These are phyloP conservation scores for Eulemur rufifrons DNA, from an alignment of 2,113 vertebrate species.

Conservation along the genomic window DNA sequence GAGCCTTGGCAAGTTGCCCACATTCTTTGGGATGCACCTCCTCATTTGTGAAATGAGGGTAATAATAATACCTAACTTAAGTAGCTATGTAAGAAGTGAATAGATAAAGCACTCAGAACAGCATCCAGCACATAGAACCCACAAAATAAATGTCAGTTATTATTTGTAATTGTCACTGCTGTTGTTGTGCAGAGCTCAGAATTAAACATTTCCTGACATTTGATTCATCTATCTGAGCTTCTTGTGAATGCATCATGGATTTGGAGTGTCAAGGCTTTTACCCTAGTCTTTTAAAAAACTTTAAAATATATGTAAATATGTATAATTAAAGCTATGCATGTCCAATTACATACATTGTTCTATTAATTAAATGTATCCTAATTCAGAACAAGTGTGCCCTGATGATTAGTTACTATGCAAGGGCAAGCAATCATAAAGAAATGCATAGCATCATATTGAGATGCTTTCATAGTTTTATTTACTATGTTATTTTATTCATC, in stretches of 20 bases:
- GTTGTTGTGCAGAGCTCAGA: not conserved
- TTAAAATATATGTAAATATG: not conserved
- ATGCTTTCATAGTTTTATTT: not conserved
- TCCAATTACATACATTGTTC: not conserved
- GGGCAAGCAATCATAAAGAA: not conserved
- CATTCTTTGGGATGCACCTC: not conserved
- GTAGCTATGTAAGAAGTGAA: not conserved
- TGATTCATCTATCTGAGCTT: not conserved
- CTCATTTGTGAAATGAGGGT: not conserved
- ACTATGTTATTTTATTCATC: not conserved
- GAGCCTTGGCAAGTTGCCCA: not conserved
- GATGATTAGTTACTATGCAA: not conserved
- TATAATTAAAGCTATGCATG: not conserved
- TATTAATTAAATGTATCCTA: not conserved
- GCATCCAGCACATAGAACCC: not conserved
- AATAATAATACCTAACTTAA: accelerated
- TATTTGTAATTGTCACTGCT: not conserved
- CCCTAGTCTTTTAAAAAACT: not conserved
- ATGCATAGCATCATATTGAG: too few species aligned
- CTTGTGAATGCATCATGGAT: not conserved
- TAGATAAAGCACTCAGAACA: not conserved
- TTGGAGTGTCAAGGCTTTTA: not conserved
- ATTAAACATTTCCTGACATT: not conserved
- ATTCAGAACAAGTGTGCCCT: not conserved
- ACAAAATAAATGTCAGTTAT: not conserved